Conservation (phyloP, 2,888 invertebrate species). For the Microctonus aethiopoides region DNA sequence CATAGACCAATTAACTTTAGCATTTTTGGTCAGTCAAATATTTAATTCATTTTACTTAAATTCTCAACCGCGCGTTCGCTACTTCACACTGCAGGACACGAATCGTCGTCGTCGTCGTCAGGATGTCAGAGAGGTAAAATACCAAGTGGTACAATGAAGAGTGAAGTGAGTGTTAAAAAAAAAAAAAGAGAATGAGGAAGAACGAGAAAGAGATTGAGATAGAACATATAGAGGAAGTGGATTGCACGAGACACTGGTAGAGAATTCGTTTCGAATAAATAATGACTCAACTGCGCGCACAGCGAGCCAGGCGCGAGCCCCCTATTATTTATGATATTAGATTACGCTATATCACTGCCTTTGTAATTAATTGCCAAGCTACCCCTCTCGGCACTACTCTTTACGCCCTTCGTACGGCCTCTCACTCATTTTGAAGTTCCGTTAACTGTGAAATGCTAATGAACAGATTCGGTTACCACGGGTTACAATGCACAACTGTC, state of each 20-base stretch:
- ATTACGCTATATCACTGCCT: constrained; percentile 53
- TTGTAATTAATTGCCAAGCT: constrained; percentile 52
- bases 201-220: neutral
- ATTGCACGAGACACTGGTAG: constrained; percentile 25
- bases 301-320: constrained; percentile 27
- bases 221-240: constrained; percentile 9
- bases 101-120: neutral
- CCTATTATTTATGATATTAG: constrained; percentile 57
- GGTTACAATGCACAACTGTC: constrained; percentile 21
- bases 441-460: constrained; percentile 54
- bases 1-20: constrained; percentile 29
- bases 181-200: constrained; percentile 14
- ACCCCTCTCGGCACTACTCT: constrained; percentile 14
- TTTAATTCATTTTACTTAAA: constrained; percentile 32
- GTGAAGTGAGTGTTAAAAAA: neutral
- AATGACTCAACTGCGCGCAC: constrained; percentile 43
- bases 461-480: constrained; percentile 47
- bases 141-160: neutral
- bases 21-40: constrained; percentile 12
- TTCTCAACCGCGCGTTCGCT: constrained; percentile 19
- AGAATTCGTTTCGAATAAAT: constrained; percentile 49
- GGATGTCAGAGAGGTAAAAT: constrained; percentile 8
- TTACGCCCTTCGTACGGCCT: neutral
- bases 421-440: constrained; percentile 43
- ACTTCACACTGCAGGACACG: neutral